Conservation (phyloP, 2,888 invertebrate genomes). For the Punctoribates punctum region DNA sequence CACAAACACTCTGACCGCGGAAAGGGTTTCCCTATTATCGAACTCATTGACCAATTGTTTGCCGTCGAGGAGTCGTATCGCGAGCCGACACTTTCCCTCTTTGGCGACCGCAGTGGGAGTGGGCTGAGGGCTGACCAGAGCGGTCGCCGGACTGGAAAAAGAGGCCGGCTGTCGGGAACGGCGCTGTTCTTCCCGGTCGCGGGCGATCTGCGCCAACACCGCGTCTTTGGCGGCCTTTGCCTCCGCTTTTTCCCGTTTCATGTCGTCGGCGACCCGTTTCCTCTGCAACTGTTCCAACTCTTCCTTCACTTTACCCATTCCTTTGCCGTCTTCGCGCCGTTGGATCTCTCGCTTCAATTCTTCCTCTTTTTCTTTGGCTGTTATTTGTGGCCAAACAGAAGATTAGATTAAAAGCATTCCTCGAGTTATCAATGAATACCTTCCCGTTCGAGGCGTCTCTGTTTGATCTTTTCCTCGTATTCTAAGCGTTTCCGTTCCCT, state of each 20-base stretch:
- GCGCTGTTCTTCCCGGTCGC: conserved; percentile 37
- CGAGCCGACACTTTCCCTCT: conserved; percentile 39
- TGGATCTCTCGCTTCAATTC: conserved; percentile 38
- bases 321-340: conserved; percentile 40
- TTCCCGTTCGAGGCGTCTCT: conserved; percentile 36
- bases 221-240: conserved; percentile 38
- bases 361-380: conserved; percentile 42
- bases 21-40: conserved; percentile 30
- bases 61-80: conserved; percentile 40
- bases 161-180: background rate
- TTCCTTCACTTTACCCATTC: conserved; percentile 39
- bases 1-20: conserved; percentile 39
- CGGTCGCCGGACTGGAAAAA: background rate
- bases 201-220: conserved; percentile 28
- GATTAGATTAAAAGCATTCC: background rate
- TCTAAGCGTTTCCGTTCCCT: background rate
- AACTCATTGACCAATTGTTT: conserved; percentile 36
- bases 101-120: background rate
- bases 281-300: conserved; percentile 34
- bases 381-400: background rate
- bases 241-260: conserved; percentile 37
- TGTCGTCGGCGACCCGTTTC: conserved; percentile 26
- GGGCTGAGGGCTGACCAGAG: background rate
- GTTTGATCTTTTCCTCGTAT: conserved; percentile 40
- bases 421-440: conserved; percentile 12